phyloP scores from a whole-genome alignment of 2,888 invertebrate genomes.

The Phasia obesa region DNA sequence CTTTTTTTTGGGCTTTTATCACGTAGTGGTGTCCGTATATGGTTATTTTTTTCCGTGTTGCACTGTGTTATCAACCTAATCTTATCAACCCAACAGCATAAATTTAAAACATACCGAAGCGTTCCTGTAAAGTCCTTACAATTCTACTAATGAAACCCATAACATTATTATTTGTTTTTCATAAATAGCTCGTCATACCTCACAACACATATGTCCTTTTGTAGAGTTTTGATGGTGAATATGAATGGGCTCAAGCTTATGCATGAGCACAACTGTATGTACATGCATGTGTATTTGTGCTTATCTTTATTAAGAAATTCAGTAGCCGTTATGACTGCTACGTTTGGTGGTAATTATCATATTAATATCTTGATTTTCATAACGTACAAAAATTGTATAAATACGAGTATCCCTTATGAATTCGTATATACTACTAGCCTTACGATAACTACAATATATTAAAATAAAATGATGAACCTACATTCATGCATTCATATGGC shows the following conservation, averaged over 20 bases:
- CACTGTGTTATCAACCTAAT: too few relatives aligned
- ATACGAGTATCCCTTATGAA: slow-evolving; percentile 30
- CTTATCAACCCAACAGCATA: too few relatives aligned
- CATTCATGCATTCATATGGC: neutral
- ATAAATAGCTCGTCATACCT: neutral
- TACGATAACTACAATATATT: neutral
- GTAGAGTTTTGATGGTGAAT: slow-evolving; percentile 32
- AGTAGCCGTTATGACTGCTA: slow-evolving; percentile 74
- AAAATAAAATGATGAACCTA: slow-evolving; percentile 1
- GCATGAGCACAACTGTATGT: neutral
- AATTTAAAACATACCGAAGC: too few relatives aligned
- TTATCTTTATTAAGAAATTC: slow-evolving; percentile 80
- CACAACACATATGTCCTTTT: slow-evolving; percentile 62
- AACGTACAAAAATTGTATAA: slow-evolving; percentile 27
- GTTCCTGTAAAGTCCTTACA: neutral
- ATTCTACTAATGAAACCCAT: neutral
- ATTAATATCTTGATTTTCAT: slow-evolving; percentile 70
- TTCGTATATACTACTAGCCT: neutral
- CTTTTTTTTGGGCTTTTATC: too few relatives aligned
- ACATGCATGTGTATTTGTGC: neutral
- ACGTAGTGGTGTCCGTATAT: too few relatives aligned
- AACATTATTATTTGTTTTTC: neutral
- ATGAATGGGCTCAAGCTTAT: neutral
- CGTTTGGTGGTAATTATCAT: slow-evolving; percentile 66
- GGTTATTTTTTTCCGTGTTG: too few relatives aligned